phyloP scores from a whole-genome alignment of 2,888 invertebrate genomes.

The Pristionchus entomophagus region DNA sequence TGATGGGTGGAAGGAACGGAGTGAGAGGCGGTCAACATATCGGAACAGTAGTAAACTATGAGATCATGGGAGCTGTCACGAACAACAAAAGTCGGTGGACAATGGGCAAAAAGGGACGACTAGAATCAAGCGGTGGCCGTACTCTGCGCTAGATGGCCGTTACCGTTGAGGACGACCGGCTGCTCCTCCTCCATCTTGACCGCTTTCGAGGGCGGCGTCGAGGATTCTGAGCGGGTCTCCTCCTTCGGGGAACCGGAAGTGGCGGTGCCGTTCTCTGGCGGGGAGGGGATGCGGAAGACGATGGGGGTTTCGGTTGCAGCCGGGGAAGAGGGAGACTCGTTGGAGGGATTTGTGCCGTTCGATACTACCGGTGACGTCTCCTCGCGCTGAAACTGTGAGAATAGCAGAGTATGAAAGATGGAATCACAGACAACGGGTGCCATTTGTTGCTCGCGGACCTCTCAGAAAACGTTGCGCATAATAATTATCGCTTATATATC shows the following conservation, averaged over 20 bases:
- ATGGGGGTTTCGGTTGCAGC: not conserved
- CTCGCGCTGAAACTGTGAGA: not conserved
- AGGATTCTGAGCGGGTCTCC: conserved; percentile 8
- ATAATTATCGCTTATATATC: too few species aligned
- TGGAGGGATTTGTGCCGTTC: conserved; percentile 33
- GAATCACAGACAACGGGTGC: too few species aligned
- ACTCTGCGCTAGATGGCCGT: not conserved
- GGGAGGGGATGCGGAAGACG: not conserved
- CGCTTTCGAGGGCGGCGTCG: not conserved
- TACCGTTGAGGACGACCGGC: not conserved
- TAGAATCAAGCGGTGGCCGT: not conserved
- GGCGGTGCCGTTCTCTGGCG: not conserved
- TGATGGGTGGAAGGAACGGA: not conserved
- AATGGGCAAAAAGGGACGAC: too few species aligned
- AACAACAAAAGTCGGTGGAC: too few species aligned
- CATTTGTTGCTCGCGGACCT: too few species aligned
- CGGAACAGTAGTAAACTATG: not conserved
- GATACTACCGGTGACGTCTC: not conserved
- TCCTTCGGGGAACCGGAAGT: not conserved
- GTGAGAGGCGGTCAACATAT: not conserved
- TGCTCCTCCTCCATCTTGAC: conserved; percentile 9
- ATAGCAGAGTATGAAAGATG: not conserved
- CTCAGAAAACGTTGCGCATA: too few species aligned
- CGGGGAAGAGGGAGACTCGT: conserved; percentile 12
- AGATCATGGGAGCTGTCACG: not conserved